phyloP scores from a whole-genome alignment of 2,113 vertebrate genomes.

The Myiopsitta monachus region DNA sequence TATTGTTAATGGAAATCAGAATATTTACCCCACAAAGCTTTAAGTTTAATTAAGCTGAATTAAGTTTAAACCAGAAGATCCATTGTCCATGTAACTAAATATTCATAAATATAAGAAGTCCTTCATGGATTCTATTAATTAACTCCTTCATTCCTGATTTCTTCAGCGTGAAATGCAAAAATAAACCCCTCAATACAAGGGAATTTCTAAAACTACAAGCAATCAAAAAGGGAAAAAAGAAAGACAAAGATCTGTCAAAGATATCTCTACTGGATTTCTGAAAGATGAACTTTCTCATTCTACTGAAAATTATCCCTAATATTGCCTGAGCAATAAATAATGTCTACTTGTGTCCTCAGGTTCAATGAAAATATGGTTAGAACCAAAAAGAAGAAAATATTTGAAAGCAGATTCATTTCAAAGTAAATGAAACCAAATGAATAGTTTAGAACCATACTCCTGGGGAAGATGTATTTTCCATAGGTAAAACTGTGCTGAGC shows the following conservation, averaged over 20 bases:
- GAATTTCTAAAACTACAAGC: background rate
- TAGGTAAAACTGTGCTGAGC: background rate
- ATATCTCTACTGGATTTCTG: background rate
- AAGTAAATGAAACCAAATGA: background rate
- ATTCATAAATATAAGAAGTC: background rate
- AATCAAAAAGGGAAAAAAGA: background rate
- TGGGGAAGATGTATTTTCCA: background rate
- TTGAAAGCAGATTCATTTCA: background rate
- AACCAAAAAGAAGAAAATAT: background rate
- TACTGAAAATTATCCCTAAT: background rate
- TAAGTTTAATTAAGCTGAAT: background rate
- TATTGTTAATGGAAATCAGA: background rate
- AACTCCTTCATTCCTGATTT: background rate
- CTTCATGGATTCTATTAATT: background rate
- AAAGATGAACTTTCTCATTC: background rate
- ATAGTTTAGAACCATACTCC: background rate
- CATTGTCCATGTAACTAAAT: background rate
- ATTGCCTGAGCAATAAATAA: background rate
- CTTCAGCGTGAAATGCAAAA: background rate
- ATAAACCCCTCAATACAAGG: background rate
- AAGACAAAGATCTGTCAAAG: background rate
- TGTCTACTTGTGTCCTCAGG: background rate
- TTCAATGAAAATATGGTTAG: background rate
- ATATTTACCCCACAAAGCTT: background rate
- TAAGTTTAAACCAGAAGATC: background rate